Conservation (phyloP, 2,797 vertebrate genomes). For the Phalloptychus januarius region DNA sequence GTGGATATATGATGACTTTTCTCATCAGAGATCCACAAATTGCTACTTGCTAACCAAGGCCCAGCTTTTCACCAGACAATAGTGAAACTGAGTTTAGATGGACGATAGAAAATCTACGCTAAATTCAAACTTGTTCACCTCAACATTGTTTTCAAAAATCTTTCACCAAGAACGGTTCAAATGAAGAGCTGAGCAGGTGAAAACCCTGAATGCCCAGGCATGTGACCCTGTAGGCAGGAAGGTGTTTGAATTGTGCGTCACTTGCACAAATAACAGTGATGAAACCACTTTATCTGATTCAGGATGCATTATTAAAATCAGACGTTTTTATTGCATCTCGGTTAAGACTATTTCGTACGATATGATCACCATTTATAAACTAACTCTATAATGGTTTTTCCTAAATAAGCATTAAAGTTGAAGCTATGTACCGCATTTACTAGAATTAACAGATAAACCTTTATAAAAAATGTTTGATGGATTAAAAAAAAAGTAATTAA, state of each 20-base stretch:
- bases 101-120: neutral
- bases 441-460: neutral
- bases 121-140: neutral
- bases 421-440: neutral
- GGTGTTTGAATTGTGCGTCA: neutral
- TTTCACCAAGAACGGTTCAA: neutral
- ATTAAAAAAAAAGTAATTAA: neutral
- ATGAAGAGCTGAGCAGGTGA: neutral
- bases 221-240: neutral
- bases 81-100: neutral
- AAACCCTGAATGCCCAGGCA: neutral
- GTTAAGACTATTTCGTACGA: neutral
- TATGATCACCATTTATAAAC: neutral
- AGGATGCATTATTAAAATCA: neutral
- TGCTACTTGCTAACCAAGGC: neutral
- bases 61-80: neutral
- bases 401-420: neutral
- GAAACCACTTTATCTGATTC: slow-evolving; percentile 2
- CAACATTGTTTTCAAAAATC: neutral
- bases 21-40: neutral
- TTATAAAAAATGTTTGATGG: neutral
- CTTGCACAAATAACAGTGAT: neutral
- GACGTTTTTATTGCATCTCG: neutral
- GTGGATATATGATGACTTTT: neutral
- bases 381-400: neutral